Percentiles rank a stretch among this genome's conserved stretches.
Evolutionary conservation across 1,140 invertebrate species (phyloP).

Genomic region (Ceratosolen fusciceps): DNA sequence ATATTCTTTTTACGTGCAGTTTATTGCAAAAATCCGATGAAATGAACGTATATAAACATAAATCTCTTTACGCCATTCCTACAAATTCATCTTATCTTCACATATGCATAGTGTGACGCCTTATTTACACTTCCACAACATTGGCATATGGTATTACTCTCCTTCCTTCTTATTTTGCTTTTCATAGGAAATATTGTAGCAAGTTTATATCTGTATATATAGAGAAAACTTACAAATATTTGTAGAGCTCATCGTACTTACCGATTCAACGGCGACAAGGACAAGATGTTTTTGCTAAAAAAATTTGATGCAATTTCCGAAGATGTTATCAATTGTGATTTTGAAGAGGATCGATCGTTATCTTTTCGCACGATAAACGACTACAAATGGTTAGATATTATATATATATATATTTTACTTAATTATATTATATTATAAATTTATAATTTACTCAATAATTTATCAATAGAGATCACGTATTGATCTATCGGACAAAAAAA

Average conservation of each 20-base stretch:
- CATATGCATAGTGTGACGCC: neutral
- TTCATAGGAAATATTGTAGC: neutral
- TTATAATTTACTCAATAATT: no score
- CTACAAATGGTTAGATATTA: neutral
- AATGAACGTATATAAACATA: neutral
- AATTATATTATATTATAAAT: no score
- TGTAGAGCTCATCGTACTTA: conserved; percentile 54
- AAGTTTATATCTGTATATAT: neutral
- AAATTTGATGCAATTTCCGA: conserved; percentile 15
- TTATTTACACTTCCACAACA: conserved; percentile 6
- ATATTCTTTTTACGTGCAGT: neutral
- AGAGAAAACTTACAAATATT: conserved; percentile 41
- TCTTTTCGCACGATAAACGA: neutral
- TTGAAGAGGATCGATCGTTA: conserved; percentile 35
- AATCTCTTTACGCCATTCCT: conserved; percentile 3
- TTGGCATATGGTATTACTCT: neutral
- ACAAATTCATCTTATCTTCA: conserved; percentile 4
- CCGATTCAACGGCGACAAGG: conserved; percentile 27
- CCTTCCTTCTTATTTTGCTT: neutral
- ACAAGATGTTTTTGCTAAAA: neutral
- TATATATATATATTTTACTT: neutral
- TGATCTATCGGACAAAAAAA: no score
- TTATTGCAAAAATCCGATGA: neutral
- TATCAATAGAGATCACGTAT: no score
- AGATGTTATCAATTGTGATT: conserved; percentile 34